Base-by-base conservation (phyloP, 2,888 invertebrate species). In the Asteroscopus sphinx region DNA sequence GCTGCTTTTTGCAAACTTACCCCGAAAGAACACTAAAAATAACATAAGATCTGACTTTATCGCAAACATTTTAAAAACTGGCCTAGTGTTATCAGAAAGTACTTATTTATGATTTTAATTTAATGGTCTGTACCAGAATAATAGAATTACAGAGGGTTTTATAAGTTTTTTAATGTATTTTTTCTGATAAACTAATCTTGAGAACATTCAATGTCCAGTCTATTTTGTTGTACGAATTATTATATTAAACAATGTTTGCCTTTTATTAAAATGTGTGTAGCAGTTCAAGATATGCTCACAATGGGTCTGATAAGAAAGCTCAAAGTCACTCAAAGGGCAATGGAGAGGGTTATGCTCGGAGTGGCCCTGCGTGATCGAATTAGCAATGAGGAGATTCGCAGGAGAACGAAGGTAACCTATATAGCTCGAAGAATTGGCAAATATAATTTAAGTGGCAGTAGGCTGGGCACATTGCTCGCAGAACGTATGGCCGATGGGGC, bases 1-100 rank as follows among this genome's bases (percentile, higher is more conserved):
- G n/a, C n/a, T 2, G 3, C 9, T 21, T n/a, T n/a, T n/a, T n/a
- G n/a, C n/a, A n/a, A n/a, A 44, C 66, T 41, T 52, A 69, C 69
- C 69, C 9, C 48, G 32, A 11, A 69, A 35, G 25, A 69, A 12
- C 36, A 61, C 36, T 0, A 61, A 52, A 42, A 69, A 15, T 16
- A 58, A 37, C 21, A 58, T 37, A 11, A 46, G 25, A 42, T 37
- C 16, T 15, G 28, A 30, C 33, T 49, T 39, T 28, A 60, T 37
- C 13, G 9, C 21, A 41, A 48, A 48, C 69, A 69, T 69, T 69
- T 65, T 37, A 25, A 33, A 35, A 21, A 45, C 9, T 21, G 17
- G 13, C 39, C 33, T 48, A 41, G 33, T 26, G 17, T 45, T 26
- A 28, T 11, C 13, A 12, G 15, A 11, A 37, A 15, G 15, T 30